Conservation (phyloP, 2,888 invertebrate species). For the Galerucella pusilla region DNA sequence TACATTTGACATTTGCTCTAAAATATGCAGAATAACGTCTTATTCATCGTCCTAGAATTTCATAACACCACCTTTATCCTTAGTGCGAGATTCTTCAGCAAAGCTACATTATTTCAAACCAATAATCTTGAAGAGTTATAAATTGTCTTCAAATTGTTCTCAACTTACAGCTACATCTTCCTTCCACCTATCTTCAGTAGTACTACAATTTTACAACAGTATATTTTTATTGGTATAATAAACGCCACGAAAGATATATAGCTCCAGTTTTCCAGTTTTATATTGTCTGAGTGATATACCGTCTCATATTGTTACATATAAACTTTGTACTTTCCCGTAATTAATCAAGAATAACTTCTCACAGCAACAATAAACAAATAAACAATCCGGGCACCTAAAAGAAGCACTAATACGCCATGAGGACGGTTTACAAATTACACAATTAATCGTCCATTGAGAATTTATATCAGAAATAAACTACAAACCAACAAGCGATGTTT, state of each 20-base stretch:
- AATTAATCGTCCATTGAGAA: slow-evolving; percentile 52
- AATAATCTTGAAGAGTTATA: too few relatives aligned
- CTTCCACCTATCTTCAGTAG: too few relatives aligned
- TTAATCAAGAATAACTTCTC: slow-evolving; percentile 21
- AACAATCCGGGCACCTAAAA: slow-evolving; percentile 8
- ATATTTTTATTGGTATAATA: neutral
- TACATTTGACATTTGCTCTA: too few relatives aligned
- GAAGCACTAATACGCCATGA: slow-evolving; percentile 29
- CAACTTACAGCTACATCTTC: too few relatives aligned
- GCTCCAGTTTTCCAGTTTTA: slow-evolving; percentile 11
- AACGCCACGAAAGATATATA: slow-evolving; percentile 7
- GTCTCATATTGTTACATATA: slow-evolving; percentile 18
- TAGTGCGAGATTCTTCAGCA: too few relatives aligned
- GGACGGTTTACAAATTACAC: slow-evolving; percentile 52
- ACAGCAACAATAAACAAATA: slow-evolving; percentile 24
- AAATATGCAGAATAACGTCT: too few relatives aligned
- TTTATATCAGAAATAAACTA: slow-evolving; percentile 53
- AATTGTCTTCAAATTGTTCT: too few relatives aligned
- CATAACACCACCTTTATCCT: too few relatives aligned
- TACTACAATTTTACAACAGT: too few relatives aligned
- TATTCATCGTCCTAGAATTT: too few relatives aligned
- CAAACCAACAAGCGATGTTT: slow-evolving; percentile 47
- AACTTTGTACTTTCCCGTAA: slow-evolving; percentile 10
- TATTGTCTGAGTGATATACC: slow-evolving; percentile 20
- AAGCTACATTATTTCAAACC: too few relatives aligned